Conservation (phyloP, 2,113 vertebrate species). For the Euleptes europaea region DNA sequence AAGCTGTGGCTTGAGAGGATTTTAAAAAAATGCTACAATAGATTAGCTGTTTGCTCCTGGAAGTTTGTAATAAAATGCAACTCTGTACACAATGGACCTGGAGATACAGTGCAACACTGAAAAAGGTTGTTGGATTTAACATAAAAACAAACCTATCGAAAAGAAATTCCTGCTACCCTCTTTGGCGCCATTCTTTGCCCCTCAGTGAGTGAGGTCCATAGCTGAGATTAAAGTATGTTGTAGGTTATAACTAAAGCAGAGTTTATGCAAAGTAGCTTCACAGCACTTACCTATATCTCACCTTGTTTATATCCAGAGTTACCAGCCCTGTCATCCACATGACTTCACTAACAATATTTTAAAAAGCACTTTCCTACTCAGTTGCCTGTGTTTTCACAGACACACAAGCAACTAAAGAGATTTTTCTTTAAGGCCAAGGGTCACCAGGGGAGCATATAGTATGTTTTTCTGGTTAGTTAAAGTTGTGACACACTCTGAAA, state of each 20-base stretch:
- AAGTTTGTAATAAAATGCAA: not conserved
- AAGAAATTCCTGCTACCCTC: not conserved
- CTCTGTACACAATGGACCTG: not conserved
- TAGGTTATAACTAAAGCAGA: not conserved
- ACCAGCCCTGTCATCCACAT: not conserved
- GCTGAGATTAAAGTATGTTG: not conserved
- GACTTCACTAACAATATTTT: not conserved
- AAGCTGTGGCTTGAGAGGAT: not conserved
- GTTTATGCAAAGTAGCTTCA: not conserved
- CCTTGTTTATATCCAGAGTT: not conserved
- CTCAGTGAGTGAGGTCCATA: not conserved
- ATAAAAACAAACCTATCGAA: not conserved
- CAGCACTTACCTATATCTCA: not conserved
- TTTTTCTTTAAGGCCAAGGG: not conserved
- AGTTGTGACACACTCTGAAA: not conserved
- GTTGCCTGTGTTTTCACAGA: conserved; percentile 8
- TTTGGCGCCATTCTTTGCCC: not conserved
- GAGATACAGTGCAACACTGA: not conserved
- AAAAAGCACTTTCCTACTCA: conserved; percentile 1
- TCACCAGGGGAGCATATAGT: conserved; percentile 3
- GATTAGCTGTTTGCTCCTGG: not conserved
- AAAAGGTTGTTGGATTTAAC: conserved; percentile 1
- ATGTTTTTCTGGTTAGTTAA: conserved; percentile 15
- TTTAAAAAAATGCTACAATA: not conserved
- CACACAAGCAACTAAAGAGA: not conserved